Conservation (phyloP, 2,888 invertebrate genomes). For the Drosophila tanythrix region DNA sequence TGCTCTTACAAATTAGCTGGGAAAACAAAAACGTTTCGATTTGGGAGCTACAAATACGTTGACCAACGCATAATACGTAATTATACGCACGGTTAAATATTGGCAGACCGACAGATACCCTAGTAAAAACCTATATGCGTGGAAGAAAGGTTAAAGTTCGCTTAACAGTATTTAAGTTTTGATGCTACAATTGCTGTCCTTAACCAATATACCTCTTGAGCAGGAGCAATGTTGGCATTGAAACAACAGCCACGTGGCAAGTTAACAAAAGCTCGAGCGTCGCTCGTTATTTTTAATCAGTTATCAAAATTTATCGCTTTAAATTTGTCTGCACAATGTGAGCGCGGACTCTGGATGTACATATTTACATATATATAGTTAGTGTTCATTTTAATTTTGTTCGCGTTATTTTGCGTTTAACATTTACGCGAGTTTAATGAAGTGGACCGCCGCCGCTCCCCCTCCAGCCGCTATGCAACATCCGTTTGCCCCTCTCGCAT, state of each 20-base stretch:
- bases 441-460: slow-evolving; percentile 20
- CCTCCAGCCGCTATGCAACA: background rate
- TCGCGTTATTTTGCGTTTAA: slow-evolving; percentile 42
- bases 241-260: slow-evolving; percentile 33
- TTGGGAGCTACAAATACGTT: slow-evolving; percentile 17
- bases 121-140: background rate
- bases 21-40: slow-evolving; percentile 57
- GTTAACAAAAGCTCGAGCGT: slow-evolving; percentile 66
- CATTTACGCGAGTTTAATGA: slow-evolving; percentile 60
- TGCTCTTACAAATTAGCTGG: slow-evolving; percentile 71
- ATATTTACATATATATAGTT: slow-evolving; percentile 8
- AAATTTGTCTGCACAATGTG: slow-evolving; percentile 61
- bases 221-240: background rate
- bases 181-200: background rate
- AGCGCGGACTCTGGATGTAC: background rate
- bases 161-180: background rate
- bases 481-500: background rate
- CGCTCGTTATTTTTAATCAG: slow-evolving; percentile 78
- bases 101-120: slow-evolving; percentile 6
- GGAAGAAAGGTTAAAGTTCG: background rate
- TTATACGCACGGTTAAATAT: background rate
- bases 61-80: slow-evolving; percentile 12
- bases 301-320: slow-evolving; percentile 74
- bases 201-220: slow-evolving; percentile 19
- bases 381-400: slow-evolving; percentile 52